Base-by-base conservation (phyloP, 2,888 invertebrate genomes). In the Sphaerophoria rueppellii region DNA sequence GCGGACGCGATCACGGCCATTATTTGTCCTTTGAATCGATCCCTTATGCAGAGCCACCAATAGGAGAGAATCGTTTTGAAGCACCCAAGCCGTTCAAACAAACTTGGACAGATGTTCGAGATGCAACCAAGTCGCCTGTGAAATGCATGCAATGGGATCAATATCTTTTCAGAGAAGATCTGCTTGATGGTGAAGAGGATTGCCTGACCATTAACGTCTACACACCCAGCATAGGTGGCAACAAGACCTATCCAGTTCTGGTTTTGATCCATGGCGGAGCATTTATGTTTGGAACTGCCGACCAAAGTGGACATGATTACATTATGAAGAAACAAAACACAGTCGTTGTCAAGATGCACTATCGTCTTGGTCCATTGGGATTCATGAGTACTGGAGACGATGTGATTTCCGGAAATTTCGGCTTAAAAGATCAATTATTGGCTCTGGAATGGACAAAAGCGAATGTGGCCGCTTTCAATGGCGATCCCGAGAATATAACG, bases 341-440 rank as follows among this genome's bases (percentile, higher is more conserved):
- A 5, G 93, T 96, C 0, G 92, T 94, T 0, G 95, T 95, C 0
- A 95, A 94, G 11, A 88, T 96, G 0, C 95, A 95, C 90, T 96
- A 96, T 88, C 92, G 96, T 58, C 88, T 96, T n/a, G 96, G 96
- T 55, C 94, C 95, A 0, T 89, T 96, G 75, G 96, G 96, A 60
- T 96, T 96, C 90, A 91, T 96, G 0, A 95, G 95, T 89, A 95
- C 96, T 0, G 95, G 94, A 46, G 95, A 96, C 87, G 93, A 93
- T 0, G 89, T 93, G 0, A 92, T 95, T 0, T 94, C 96, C 0
- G 95, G 95, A 4, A 96, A 96, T 90, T 94, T 93, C 88, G 96
- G 96, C 0, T 89, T 96, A 40, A 96, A 95, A 89, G 96, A 96
- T 92, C 96, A 96, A 91, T 92, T 93, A 34, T 92, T 95, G 87